phyloP scores from a whole-genome alignment of 2,888 invertebrate species.

The Podotricha telesiphe region DNA sequence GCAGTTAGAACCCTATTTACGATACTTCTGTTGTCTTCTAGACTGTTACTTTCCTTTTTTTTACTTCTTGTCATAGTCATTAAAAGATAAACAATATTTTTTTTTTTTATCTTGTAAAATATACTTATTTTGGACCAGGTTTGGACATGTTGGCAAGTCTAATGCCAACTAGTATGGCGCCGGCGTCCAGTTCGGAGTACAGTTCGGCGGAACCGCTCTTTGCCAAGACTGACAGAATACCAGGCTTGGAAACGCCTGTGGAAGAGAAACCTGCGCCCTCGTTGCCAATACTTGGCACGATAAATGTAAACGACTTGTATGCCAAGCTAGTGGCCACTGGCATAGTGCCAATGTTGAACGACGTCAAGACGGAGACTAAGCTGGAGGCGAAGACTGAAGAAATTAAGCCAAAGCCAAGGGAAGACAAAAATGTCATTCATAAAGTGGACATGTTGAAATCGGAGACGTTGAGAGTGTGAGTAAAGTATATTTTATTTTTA shows the following conservation, averaged over 20 bases:
- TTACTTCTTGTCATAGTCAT: not conserved
- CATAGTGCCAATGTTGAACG: slow-evolving; percentile 59
- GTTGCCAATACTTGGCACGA: slow-evolving; percentile 61
- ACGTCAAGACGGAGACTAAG: slow-evolving; percentile 54
- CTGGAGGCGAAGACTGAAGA: slow-evolving; percentile 51
- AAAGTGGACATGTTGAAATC: slow-evolving; percentile 87
- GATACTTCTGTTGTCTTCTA: not conserved
- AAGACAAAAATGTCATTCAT: slow-evolving; percentile 77
- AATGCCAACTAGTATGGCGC: slow-evolving; percentile 85
- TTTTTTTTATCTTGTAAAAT: no score
- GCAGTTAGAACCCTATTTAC: no score
- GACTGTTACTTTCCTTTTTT: not conserved
- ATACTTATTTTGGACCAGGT: slow-evolving; percentile 58
- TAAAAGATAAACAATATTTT: no score
- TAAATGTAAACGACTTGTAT: slow-evolving; percentile 92
- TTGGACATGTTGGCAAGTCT: slow-evolving; percentile 87
- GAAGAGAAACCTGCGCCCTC: slow-evolving; percentile 64
- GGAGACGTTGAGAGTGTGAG: slow-evolving; percentile 89
- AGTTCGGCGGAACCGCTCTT: slow-evolving; percentile 77
- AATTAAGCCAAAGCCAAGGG: slow-evolving; percentile 56
- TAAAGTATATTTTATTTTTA: slow-evolving; percentile 45
- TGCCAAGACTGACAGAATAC: slow-evolving; percentile 62
- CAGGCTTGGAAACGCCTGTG: slow-evolving; percentile 65
- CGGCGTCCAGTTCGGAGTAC: slow-evolving; percentile 83
- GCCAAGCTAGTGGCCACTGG: slow-evolving; percentile 92